Percentiles rank a stretch among this genome's conserved stretches.
phyloP scores from a whole-genome alignment of 2,888 invertebrate genomes.

The Drosophila monieri region DNA sequence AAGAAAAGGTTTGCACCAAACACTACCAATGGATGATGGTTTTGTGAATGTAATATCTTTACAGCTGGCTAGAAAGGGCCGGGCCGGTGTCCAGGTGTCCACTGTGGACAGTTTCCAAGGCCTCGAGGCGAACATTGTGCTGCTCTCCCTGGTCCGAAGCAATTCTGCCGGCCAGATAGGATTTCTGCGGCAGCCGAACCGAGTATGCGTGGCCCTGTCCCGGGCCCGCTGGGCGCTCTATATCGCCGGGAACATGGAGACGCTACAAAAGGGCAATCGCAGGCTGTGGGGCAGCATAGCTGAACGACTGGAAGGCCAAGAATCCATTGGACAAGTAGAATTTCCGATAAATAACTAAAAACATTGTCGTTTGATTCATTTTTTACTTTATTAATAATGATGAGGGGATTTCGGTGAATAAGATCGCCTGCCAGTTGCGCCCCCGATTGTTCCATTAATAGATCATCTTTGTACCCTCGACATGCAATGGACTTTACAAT shows the following conservation, averaged over 20 bases:
- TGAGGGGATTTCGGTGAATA: constrained; percentile 40
- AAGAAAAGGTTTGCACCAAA: constrained; percentile 28
- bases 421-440: constrained; percentile 28
- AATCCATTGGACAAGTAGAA: constrained; percentile 85
- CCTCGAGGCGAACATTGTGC: constrained; percentile 91
- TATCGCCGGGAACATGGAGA: constrained; percentile 89
- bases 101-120: constrained; percentile 93
- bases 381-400: constrained; percentile 38
- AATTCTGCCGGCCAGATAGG: constrained; percentile 88
- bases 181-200: constrained; percentile 88
- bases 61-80: constrained; percentile 10
- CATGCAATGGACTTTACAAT: constrained; percentile 20
- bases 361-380: constrained; percentile 21
- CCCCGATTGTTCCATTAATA: constrained; percentile 25
- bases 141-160: constrained; percentile 91
- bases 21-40: too few relatives aligned
- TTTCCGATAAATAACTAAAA: constrained; percentile 73
- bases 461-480: constrained; percentile 9
- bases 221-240: constrained; percentile 89
- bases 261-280: constrained; percentile 85
- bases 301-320: constrained; percentile 83
- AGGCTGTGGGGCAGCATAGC: constrained; percentile 85
- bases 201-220: constrained; percentile 91
- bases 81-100: constrained; percentile 83
- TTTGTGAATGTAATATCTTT: neutral